Evolutionary conservation across 2,888 invertebrate species (phyloP).

Genomic region (Pemphredon lugubris): DNA sequence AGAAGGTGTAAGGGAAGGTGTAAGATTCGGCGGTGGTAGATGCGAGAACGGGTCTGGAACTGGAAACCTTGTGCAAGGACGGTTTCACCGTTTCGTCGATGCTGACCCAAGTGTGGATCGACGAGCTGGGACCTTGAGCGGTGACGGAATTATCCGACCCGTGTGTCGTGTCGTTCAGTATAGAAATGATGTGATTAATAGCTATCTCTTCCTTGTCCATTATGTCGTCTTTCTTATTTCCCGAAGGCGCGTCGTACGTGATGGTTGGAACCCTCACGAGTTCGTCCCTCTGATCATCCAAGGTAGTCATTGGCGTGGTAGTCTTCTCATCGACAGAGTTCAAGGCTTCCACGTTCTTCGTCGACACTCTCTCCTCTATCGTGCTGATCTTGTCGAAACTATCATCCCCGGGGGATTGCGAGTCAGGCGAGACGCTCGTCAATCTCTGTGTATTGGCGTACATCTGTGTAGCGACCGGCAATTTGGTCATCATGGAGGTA

Average conservation of each 20-base stretch:
- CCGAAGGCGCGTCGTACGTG: constrained; percentile 71
- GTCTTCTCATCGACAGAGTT: constrained; percentile 29
- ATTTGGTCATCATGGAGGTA: constrained; percentile 45
- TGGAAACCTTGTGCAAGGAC: constrained; percentile 66
- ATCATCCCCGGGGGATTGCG: constrained; percentile 11
- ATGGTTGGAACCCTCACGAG: constrained; percentile 80
- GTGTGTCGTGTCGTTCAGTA: constrained; percentile 79
- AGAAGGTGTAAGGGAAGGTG: constrained; percentile 73
- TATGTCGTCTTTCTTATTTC: constrained; percentile 76
- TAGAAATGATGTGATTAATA: constrained; percentile 81
- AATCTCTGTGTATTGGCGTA: constrained; percentile 60
- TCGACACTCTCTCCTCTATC: constrained; percentile 60
- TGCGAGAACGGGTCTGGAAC: constrained; percentile 53
- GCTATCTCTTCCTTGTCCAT: constrained; percentile 78
- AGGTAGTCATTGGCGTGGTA: constrained; percentile 73
- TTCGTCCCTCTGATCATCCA: constrained; percentile 65
- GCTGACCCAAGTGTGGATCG: constrained; percentile 75
- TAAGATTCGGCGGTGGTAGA: constrained; percentile 64
- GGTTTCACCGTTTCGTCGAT: constrained; percentile 77
- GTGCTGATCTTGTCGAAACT: constrained; percentile 35
- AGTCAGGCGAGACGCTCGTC: constrained; percentile 20
- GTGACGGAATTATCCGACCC: constrained; percentile 65
- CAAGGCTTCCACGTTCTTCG: constrained; percentile 42
- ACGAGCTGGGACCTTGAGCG: constrained; percentile 63
- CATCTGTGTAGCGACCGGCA: constrained; percentile 57